phyloP scores from a whole-genome alignment of 2,797 vertebrate genomes.

The Borostomias antarcticus region DNA sequence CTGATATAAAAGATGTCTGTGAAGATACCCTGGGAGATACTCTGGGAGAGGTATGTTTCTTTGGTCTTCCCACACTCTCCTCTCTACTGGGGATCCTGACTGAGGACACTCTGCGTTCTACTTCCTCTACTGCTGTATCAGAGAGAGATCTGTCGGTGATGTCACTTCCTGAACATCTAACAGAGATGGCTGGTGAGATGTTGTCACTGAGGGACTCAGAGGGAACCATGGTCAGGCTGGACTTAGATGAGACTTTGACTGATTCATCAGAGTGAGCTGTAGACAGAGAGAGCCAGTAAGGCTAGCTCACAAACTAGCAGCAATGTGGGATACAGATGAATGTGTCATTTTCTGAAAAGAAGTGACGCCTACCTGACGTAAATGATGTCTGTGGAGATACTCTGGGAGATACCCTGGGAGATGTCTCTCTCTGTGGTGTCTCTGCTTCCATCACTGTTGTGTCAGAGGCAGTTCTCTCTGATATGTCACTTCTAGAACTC shows the following conservation, averaged over 20 bases:
- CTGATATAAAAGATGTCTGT: conserved; percentile 4
- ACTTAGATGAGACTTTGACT: too few relatives aligned
- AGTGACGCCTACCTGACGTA: not conserved
- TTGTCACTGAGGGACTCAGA: too few relatives aligned
- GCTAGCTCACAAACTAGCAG: too few relatives aligned
- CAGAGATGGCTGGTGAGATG: not conserved
- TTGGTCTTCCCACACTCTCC: conserved; percentile 4
- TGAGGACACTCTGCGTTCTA: not conserved
- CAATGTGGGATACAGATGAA: too few relatives aligned
- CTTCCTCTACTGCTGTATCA: not conserved
- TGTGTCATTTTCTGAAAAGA: too few relatives aligned
- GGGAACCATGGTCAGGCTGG: too few relatives aligned
- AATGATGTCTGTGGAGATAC: conserved; percentile 13
- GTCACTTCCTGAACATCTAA: not conserved
- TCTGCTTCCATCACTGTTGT: not conserved
- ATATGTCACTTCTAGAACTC: not conserved
- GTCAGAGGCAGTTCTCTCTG: not conserved
- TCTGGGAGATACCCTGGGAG: not conserved
- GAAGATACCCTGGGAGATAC: not conserved
- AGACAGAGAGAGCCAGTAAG: too few relatives aligned
- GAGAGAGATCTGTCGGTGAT: not conserved
- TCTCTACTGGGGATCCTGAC: not conserved
- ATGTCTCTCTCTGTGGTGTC: not conserved
- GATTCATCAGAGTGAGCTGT: too few relatives aligned
- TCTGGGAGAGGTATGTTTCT: not conserved